These are phyloP conservation scores for Nomada flava DNA, from an alignment of 2,888 invertebrate genomes.

Conservation along the genomic window DNA sequence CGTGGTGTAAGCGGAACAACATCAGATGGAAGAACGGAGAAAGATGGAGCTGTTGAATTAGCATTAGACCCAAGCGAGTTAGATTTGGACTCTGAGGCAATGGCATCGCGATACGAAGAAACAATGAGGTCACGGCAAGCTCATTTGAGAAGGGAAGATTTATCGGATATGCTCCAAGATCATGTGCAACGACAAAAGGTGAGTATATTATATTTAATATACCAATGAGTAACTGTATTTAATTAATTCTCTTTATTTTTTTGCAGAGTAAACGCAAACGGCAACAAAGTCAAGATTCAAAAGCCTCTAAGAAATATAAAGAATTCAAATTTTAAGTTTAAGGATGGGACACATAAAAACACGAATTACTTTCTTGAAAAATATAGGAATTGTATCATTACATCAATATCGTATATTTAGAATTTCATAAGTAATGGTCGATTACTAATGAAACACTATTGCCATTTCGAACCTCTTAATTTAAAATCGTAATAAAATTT, in stretches of 20 bases:
- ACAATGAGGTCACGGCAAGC: conserved; percentile 97
- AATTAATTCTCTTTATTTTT: conserved; percentile 78
- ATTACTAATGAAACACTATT: conserved; percentile 1
- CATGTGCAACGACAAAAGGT: conserved; percentile 98
- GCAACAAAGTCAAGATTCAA: conserved; percentile 95
- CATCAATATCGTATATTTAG: background rate
- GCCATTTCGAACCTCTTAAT: background rate
- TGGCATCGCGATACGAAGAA: conserved; percentile 98
- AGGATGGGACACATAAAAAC: conserved; percentile 1
- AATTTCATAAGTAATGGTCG: background rate
- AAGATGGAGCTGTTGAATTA: conserved; percentile 93
- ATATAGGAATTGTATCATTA: conserved; percentile 3
- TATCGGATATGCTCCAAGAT: conserved; percentile 99
- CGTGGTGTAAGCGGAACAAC: conserved; percentile 82
- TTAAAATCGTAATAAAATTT: conserved; percentile 19
- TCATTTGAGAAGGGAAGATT: conserved; percentile 95
- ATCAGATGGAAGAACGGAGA: conserved; percentile 80
- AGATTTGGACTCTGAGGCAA: conserved; percentile 97
- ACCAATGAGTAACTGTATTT: conserved; percentile 18
- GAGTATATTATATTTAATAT: conserved; percentile 24
- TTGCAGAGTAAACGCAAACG: conserved; percentile 95
- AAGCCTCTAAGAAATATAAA: conserved; percentile 98
- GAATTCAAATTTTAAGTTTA: conserved; percentile 96
- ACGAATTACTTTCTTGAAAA: conserved; percentile 17
- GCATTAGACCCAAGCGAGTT: conserved; percentile 98